These are phyloP conservation scores for Heliocidaris tuberculata DNA, from an alignment of 35 echinoderm and acorn worm species.

Conservation along the genomic window DNA sequence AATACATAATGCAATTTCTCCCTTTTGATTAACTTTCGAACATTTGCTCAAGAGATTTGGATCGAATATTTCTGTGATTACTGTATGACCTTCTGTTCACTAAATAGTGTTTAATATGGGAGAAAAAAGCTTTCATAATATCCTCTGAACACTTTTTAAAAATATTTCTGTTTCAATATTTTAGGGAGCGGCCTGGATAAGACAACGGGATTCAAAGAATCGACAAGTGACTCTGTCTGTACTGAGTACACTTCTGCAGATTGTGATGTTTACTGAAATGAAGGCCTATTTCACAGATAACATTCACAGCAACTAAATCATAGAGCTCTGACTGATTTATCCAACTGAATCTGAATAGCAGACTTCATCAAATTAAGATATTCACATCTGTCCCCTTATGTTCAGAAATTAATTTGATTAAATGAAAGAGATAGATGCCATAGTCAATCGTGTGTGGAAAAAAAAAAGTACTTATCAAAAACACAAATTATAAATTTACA, in stretches of 20 bases:
- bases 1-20: too few species aligned
- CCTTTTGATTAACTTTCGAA: too few species aligned
- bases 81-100: too few species aligned
- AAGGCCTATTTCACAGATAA: neutral
- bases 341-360: neutral
- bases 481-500: neutral
- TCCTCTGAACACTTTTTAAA: too few species aligned
- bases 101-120: too few species aligned
- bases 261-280: slow-evolving; percentile 65
- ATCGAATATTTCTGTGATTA: too few species aligned
- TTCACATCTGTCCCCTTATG: neutral
- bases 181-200: slow-evolving; percentile 73
- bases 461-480: neutral
- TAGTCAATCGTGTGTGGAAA: neutral
- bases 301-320: too few species aligned
- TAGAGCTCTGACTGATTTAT: too few species aligned
- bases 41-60: too few species aligned
- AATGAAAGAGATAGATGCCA: neutral
- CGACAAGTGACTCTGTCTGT: slow-evolving; percentile 63
- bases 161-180: neutral
- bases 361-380: neutral
- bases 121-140: too few species aligned
- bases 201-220: slow-evolving; percentile 49
- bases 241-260: slow-evolving; percentile 76
- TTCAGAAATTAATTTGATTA: neutral